These are phyloP conservation scores for Neogobius melanostomus DNA, from an alignment of 2,113 vertebrate genomes.

Conservation along the genomic window DNA sequence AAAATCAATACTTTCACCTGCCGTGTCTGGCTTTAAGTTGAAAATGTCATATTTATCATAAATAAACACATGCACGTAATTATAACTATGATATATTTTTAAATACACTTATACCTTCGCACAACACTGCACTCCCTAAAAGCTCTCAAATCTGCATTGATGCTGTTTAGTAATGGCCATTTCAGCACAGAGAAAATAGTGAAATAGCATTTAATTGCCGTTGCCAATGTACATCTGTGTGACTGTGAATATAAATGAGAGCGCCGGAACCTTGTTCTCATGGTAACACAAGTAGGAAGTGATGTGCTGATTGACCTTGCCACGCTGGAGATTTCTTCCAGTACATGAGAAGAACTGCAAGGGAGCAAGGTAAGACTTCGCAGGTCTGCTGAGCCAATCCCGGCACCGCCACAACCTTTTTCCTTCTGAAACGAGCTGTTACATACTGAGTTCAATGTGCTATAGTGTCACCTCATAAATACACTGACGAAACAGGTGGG, in stretches of 20 bases:
- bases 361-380: constrained; percentile 41
- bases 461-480: constrained; percentile 10
- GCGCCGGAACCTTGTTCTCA: constrained; percentile 68
- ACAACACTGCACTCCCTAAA: constrained; percentile 4
- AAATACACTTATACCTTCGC: too few relatives aligned
- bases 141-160: constrained; percentile 23
- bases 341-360: constrained; percentile 23
- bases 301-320: constrained; percentile 71
- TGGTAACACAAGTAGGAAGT: constrained; percentile 71
- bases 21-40: too few relatives aligned
- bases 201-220: constrained; percentile 69
- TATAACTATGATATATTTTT: too few relatives aligned
- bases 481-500: constrained; percentile 32
- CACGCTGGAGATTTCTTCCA: constrained; percentile 46
- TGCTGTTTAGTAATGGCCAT: constrained; percentile 38
- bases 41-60: too few relatives aligned
- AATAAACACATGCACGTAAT: too few relatives aligned
- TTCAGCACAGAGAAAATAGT: constrained; percentile 45
- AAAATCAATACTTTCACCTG: too few relatives aligned
- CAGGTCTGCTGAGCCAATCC: constrained; percentile 9
- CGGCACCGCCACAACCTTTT: background rate
- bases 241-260: constrained; percentile 73
- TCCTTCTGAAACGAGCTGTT: background rate
- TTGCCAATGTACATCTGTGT: constrained; percentile 70
- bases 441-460: background rate